Base-by-base conservation (phyloP, 2,113 vertebrate species). In the Leptodactylus fuscus region DNA sequence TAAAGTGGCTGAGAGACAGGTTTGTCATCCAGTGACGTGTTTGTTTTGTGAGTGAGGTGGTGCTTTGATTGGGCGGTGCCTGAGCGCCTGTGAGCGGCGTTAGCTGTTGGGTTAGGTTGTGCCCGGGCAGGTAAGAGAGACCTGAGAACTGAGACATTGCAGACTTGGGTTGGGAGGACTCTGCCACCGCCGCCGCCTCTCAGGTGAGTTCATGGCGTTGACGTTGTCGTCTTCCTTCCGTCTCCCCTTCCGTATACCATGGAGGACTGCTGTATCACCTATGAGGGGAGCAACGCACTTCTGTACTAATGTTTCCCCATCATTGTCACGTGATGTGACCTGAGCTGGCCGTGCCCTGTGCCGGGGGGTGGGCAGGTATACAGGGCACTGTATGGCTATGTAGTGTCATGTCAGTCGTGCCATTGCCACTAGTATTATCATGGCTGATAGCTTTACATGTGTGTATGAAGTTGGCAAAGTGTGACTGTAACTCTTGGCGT, bases 31-130 rank as follows among this genome's bases (percentile, higher is more conserved):
- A 80, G 58, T 58, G 7, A 44, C 1, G 9, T 9, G 2, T 13
- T 6, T 7, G 8, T 16, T 4, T 11, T 41, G 8, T 11, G 12
- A 18, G 9, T 36, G 36, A 85, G 84, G 84, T 46, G 84, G 84
- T 60, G 20, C 67, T 55, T 13, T 38, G 24, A 34, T 81, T 86
- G 84, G 84, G 84, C 44, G 76, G 84, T 51, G 65, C 65, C 77
- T 27, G 34, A 27, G 65, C 38, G 34, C 15, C 36, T 60, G 67
- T 38, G 36, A 58, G 65, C 48, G 77, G 48, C 34, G 76, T 16
- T 44, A 84, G 76, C 65, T 73, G 24, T 58, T 29, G 83, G 75
- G 83, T 79, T 85, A 81, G 84, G 84, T 86, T 86, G 84, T 81
- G 38, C 46, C 74, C 67, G 36, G 84, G 76, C 76, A 86, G 84